A percentile compares a stretch with the other conserved stretches of the same genome.
phyloP scores from a whole-genome alignment of 2,113 vertebrate genomes.

The Hippopotamus amphibius region DNA sequence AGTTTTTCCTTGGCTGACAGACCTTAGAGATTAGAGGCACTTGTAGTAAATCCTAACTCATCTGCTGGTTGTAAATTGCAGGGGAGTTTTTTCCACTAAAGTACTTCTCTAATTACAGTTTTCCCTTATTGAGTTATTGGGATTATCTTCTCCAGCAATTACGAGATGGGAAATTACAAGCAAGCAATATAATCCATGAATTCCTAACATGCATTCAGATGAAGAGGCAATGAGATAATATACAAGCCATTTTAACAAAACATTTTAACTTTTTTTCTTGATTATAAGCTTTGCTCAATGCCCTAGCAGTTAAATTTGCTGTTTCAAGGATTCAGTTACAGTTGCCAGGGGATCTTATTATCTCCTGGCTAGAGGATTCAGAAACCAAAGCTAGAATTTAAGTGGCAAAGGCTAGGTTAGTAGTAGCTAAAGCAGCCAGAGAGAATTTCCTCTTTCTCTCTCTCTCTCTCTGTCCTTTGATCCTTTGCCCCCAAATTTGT shows the following conservation, averaged over 20 bases:
- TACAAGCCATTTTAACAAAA: not conserved
- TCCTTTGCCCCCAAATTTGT: not conserved
- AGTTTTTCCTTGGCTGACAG: not conserved
- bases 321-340: not conserved
- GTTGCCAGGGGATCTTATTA: not conserved
- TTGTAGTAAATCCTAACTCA: not conserved
- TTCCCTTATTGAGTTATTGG: not conserved
- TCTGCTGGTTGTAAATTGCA: not conserved
- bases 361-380: not conserved
- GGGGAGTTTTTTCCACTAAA: not conserved
- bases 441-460: not conserved
- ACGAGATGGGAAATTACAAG: not conserved
- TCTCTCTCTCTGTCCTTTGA: not conserved
- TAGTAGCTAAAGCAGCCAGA: not conserved
- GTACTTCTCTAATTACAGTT: not conserved
- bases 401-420: not conserved
- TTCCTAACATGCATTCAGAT: not conserved
- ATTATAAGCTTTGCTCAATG: not conserved
- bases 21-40: not conserved
- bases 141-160: not conserved
- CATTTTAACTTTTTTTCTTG: not conserved
- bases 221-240: not conserved
- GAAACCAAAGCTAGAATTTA: not conserved
- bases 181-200: not conserved
- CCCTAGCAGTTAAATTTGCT: not conserved